Evolutionary conservation across 2,113 vertebrate genomes (phyloP).

Genomic region (Cromileptes altivelis): DNA sequence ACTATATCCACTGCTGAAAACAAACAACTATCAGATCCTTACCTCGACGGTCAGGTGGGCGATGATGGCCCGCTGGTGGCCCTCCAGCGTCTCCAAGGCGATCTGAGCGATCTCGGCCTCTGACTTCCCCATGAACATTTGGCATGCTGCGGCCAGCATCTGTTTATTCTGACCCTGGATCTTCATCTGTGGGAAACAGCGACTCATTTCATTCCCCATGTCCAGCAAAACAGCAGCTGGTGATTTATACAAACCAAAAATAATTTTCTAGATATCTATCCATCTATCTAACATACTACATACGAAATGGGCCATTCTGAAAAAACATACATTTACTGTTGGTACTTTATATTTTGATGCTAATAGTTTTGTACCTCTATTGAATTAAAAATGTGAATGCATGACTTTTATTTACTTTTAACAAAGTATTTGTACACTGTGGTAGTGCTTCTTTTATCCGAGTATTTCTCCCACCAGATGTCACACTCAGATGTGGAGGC

Average conservation of each 20-base stretch:
- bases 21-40: background rate
- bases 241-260: background rate
- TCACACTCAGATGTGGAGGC: no score
- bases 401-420: no score
- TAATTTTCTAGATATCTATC: no score
- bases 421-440: no score
- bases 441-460: no score
- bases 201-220: background rate
- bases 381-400: no score
- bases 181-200: slow-evolving; percentile 88
- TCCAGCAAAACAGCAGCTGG: background rate
- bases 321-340: no score
- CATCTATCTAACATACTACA: no score
- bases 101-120: slow-evolving; percentile 93
- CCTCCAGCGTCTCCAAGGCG: slow-evolving; percentile 93
- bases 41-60: slow-evolving; percentile 97
- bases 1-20: background rate
- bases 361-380: no score
- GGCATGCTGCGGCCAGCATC: slow-evolving; percentile 94
- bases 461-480: no score
- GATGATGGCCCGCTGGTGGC: slow-evolving; percentile 95
- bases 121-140: slow-evolving; percentile 96
- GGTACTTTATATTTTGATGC: no score
- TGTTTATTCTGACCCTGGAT: slow-evolving; percentile 97
- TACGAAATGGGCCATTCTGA: no score